Base-by-base conservation (phyloP, 2,113 vertebrate genomes). In the Antigone vipio region DNA sequence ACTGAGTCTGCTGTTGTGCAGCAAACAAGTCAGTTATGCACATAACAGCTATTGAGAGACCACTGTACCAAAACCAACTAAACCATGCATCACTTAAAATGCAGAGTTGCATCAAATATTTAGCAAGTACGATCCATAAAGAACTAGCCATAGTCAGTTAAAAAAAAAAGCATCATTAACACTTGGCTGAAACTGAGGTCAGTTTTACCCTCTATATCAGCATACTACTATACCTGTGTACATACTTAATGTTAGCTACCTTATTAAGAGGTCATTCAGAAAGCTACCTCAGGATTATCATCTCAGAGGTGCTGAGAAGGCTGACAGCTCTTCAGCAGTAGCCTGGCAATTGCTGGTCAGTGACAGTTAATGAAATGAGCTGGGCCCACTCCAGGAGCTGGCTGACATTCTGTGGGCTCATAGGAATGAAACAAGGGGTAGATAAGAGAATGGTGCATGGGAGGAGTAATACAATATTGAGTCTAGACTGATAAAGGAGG, bases 31-130 rank as follows among this genome's bases (percentile, higher is more conserved):
- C 56, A 60, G 30, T 40, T 75, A 29, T 6, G 49, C 62, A 72
- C 19, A 0, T 9, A 78, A 64, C 17, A 72, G 80, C 63, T 74
- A 42, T 2, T 68, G 73, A 79, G 69, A 69, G 69, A 75, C 52
- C 47, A 9, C 59, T 73, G 62, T 60, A 83, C 58, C 83, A 73
- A 85, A 89, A 56, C 12, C 20, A 66, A 44, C 12, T 22, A 76
- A 85, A 69, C 59, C 26, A n/a, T 1, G 9, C 4, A 0, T 63
- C 72, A 44, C 71, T 93, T 82, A 67, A 86, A 84, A 85, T 49
- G 35, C 35, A 85, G 56, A 91, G 80, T 77, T 66, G 24, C 66
- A 85, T 79, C 81, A 93, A 89, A 88, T 85, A 96, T 85, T 96
- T 62, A 93, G 53, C 66, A 92, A 78, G 64, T 49, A 84, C 56